Evolutionary conservation across 2,888 invertebrate genomes (phyloP).

Genomic region (Ectobius pallidus): DNA sequence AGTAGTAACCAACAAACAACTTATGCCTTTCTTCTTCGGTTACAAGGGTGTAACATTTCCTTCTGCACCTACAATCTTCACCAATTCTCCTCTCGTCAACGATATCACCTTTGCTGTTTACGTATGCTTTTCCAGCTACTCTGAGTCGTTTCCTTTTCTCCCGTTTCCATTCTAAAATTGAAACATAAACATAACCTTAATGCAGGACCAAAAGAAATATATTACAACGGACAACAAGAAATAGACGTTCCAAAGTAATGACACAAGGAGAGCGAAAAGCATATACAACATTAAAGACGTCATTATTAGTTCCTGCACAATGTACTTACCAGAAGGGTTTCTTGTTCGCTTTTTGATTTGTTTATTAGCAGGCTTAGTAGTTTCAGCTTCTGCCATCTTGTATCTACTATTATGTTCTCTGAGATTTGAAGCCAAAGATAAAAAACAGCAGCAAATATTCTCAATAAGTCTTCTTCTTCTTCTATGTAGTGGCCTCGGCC

Average conservation of each 20-base stretch:
- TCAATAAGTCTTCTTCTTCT: too few species aligned
- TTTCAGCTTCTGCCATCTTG: constrained; percentile 37
- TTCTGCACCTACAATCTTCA: constrained; percentile 61
- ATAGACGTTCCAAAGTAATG: too few species aligned
- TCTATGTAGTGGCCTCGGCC: too few species aligned
- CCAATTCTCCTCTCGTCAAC: constrained; percentile 62
- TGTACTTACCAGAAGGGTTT: constrained; percentile 33
- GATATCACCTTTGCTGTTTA: constrained; percentile 63
- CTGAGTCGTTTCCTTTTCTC: constrained; percentile 63
- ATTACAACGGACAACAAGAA: neutral
- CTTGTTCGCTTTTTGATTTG: constrained; percentile 36
- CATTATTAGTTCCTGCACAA: neutral
- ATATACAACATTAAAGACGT: neutral
- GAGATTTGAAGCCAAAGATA: neutral
- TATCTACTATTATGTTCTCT: neutral
- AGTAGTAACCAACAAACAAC: constrained; percentile 63
- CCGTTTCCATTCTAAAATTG: constrained; percentile 62
- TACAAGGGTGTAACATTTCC: constrained; percentile 60
- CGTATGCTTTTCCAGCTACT: constrained; percentile 62
- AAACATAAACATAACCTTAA: constrained; percentile 31
- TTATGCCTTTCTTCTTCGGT: constrained; percentile 59
- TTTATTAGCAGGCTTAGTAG: constrained; percentile 24
- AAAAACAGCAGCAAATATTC: too few species aligned
- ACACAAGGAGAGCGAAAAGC: neutral
- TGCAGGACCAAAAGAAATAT: neutral